phyloP scores from a whole-genome alignment of 2,888 invertebrate genomes.

The Diadegma fenestrale region DNA sequence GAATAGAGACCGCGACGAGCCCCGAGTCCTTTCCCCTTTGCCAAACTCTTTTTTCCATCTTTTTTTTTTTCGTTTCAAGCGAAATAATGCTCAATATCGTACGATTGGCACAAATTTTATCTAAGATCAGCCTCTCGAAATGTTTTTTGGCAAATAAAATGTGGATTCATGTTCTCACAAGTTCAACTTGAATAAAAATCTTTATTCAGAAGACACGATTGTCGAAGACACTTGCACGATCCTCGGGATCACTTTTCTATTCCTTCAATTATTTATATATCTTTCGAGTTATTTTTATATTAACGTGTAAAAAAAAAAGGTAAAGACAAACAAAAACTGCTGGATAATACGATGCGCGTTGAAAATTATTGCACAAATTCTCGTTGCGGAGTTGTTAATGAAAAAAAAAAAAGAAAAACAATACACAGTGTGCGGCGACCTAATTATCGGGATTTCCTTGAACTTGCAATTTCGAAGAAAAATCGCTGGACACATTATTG shows the following conservation, averaged over 20 bases:
- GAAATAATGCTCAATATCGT: background rate
- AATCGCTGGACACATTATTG: background rate
- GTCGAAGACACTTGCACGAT: slow-evolving; percentile 61
- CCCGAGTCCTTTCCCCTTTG: background rate
- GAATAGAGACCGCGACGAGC: too few species aligned
- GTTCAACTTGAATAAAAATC: slow-evolving; percentile 57
- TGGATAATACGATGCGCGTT: slow-evolving; percentile 1
- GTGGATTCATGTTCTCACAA: background rate
- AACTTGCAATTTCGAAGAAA: background rate
- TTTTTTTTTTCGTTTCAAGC: background rate
- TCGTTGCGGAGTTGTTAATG: background rate
- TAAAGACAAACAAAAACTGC: background rate
- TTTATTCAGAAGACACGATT: slow-evolving; percentile 61
- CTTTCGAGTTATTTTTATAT: background rate
- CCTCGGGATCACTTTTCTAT: background rate
- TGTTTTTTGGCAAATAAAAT: slow-evolving; percentile 12
- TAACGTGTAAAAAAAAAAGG: background rate
- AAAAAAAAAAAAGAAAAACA: background rate
- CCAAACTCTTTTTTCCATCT: background rate
- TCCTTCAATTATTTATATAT: slow-evolving; percentile 9
- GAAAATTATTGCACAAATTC: background rate
- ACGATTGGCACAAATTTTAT: background rate
- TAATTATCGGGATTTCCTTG: background rate
- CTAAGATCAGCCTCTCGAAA: slow-evolving; percentile 15
- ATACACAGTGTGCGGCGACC: background rate